phyloP scores from a whole-genome alignment of 2,888 invertebrate species.

The Eugnorisma glareosa region DNA sequence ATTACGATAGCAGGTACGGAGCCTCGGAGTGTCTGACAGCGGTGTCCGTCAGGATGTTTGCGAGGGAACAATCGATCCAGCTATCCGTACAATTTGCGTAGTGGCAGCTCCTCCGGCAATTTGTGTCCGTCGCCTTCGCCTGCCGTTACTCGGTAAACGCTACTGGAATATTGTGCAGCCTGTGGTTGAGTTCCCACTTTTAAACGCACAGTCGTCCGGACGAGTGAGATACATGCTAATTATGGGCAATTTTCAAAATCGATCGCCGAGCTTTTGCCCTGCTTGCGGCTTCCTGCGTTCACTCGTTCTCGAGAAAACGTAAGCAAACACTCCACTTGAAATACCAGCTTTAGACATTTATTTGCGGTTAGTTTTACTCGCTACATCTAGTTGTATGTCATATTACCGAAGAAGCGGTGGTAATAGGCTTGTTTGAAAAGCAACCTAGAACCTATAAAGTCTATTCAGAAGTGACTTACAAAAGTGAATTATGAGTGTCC shows the following conservation, averaged over 20 bases:
- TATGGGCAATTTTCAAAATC: conserved; percentile 90
- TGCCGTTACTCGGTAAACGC: conserved; percentile 89
- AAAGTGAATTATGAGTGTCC: conserved; percentile 68
- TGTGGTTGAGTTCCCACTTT: conserved; percentile 87
- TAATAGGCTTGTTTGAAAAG: conserved; percentile 50
- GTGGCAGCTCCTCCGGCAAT: conserved; percentile 88
- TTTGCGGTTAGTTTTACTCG: conserved; percentile 63
- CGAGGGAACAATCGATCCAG: conserved; percentile 83
- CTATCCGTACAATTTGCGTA: conserved; percentile 85
- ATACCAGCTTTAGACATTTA: conserved; percentile 63
- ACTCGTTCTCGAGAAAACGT: conserved; percentile 77
- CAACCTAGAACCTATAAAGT: conserved; percentile 53
- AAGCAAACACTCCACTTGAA: conserved; percentile 75
- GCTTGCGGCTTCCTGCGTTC: conserved; percentile 87
- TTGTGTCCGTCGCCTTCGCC: conserved; percentile 88
- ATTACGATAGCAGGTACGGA: conserved; percentile 40
- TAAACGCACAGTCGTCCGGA: conserved; percentile 86
- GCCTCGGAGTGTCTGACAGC: conserved; percentile 51
- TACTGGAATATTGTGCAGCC: conserved; percentile 89
- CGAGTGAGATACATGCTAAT: conserved; percentile 89
- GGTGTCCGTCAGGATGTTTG: conserved; percentile 67
- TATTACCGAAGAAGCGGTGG: conserved; percentile 10
- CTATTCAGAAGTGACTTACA: conserved; percentile 63
- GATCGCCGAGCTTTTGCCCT: conserved; percentile 87
- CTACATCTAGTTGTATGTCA: conserved; percentile 41